Evolutionary conservation across 2,797 vertebrate genomes (phyloP), one percentile per base, ranked within the genome.

Genomic region (Aplochiton taeniatus): DNA sequence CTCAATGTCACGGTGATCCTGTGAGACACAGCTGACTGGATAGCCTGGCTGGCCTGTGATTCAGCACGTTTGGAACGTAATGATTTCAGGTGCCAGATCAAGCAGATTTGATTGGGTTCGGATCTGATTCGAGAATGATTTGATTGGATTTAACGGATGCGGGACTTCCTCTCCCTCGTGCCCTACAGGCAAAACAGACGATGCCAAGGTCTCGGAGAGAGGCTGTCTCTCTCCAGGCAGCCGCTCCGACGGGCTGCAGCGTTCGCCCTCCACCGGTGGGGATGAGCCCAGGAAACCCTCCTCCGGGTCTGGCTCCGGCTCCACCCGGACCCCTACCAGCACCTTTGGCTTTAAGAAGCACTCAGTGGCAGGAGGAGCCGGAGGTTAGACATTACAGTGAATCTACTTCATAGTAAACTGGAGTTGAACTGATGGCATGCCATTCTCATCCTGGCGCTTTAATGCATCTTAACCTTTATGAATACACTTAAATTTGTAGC

Each of bases 341-440:
- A 93, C 90, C 19, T 95, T 95, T 69, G 95, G 94, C 76, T 95
- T 95, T 87, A 96, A 95, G 90, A 95, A 95, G 73, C 90, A 89
- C 1, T 90, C 90, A 52, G 90, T 90, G 6, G 64, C 52, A 6
- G 63, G 65, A n/a, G 56, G 56, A n/a, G 16, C 10, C 9, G 46
- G 46, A 48, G 46, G 46, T 31, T 6, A 31, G 31, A 31, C 3
- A 31, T 2, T 6, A 6, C 2, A 31, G 6, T 3, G 31, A 31
- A 31, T 31, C 31, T 31, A 6, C 31, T 31, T 31, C 6, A 31
- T 31, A 3, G 31, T 31, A 6, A 31, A 31, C 2, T 6, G 31
- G 31, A 31, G 31, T 31, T 31, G 31, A n/a, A n/a, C n/a, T 31
- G 6, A 31, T 31, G 31, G 31, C 31, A 6, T 31, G 31, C 6